Evolutionary conservation across 2,888 invertebrate species (phyloP), one percentile per base, ranked within the genome.

Genomic region (Lasius platythorax): DNA sequence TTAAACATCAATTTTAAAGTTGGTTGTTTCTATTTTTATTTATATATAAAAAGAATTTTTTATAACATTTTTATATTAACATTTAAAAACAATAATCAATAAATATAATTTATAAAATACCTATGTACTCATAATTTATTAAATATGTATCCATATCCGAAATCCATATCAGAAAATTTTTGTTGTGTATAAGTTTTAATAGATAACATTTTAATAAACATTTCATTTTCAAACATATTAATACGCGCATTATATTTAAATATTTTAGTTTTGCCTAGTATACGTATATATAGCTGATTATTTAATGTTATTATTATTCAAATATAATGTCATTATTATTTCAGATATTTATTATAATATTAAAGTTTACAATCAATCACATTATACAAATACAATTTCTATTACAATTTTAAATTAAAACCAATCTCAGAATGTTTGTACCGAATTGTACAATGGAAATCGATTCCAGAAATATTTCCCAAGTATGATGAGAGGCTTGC

Each of bases 101-200:
- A 11, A 64, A 75, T 50, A 18, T 50, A 18, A 23, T 23, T 23
- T 23, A 23, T 23, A 23, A 23, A 23, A 23, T 23, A 23, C 23
- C 23, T 23, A 23, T 23, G 23, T 23, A 23, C 0, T 23, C 23
- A 23, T 75, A 64, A 75, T 64, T 75, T 33, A 64, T 75, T 23
- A 64, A 75, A 1, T 43, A 30, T 28, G 18, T 66, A 28, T 23
- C 6, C 11, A 11, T 50, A 5, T 37, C 5, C 37, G 37, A 37
- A 37, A 37, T 37, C 5, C 8, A 12, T 28, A 37, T 28, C 43
- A 9, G 50, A 50, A 50, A 46, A 63, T 18, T 76, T 37, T 67
- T 76, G 15, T 66, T 50, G 12, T 28, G 28, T 18, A 50, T 37
- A 53, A 53, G 53, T 66, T 67, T 46, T 46, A 61, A 75, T 74